Evolutionary conservation across 2,113 vertebrate genomes (phyloP).

Genomic region (Aplodontia rufa): DNA sequence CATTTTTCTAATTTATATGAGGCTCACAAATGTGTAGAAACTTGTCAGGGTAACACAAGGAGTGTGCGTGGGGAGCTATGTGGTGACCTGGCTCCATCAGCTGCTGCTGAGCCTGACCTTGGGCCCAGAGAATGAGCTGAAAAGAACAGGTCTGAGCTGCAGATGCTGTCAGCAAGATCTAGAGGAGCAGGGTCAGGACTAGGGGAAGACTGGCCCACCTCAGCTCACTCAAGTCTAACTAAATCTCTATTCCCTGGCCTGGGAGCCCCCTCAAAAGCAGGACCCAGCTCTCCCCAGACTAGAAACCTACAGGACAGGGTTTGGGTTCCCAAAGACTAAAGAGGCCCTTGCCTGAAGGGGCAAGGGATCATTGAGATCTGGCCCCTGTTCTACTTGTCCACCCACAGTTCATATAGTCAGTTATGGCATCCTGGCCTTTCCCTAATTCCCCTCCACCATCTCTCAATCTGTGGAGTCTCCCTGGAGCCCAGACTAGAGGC

Average conservation of each 20-base stretch:
- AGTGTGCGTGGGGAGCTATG: not conserved
- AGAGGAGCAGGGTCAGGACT: not conserved
- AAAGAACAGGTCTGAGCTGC: not conserved
- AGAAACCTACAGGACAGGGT: not conserved
- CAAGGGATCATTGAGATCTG: not conserved
- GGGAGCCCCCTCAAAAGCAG: not conserved
- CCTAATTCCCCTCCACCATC: not conserved
- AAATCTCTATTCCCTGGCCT: not conserved
- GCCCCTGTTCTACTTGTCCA: not conserved
- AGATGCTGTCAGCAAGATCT: not conserved
- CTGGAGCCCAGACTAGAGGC: not conserved
- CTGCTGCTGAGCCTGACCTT: constrained; percentile 3
- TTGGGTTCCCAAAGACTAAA: not conserved
- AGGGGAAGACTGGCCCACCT: not conserved
- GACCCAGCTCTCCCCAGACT: not conserved
- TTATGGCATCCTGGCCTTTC: not conserved
- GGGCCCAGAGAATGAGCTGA: not conserved
- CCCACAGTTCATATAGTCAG: not conserved
- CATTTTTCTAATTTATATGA: constrained; percentile 38
- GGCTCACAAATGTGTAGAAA: not conserved
- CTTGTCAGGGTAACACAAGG: not conserved
- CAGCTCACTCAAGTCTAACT: not conserved
- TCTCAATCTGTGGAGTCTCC: not conserved
- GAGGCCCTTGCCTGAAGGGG: not conserved
- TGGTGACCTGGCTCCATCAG: not conserved